phyloP scores from a whole-genome alignment of 2,797 vertebrate genomes.

The Nothura maculosa region DNA sequence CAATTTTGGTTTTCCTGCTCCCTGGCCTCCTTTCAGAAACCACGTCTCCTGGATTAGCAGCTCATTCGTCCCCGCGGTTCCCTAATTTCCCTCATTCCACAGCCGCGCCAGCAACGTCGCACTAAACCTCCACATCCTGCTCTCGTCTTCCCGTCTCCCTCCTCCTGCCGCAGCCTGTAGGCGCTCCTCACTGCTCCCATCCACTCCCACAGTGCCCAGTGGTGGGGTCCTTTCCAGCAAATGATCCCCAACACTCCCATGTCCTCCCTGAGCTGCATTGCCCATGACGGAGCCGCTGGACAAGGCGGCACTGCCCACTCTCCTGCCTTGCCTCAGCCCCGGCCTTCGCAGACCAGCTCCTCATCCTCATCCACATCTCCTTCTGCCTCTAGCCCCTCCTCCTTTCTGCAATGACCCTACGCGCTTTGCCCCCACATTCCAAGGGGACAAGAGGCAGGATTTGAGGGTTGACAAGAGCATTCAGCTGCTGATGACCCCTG shows the following conservation, averaged over 20 bases:
- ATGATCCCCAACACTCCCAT: neutral
- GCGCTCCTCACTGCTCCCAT: no score
- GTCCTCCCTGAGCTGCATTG: neutral
- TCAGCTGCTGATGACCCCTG: neutral
- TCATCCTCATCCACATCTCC: neutral
- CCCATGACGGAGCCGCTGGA: neutral
- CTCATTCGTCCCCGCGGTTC: neutral
- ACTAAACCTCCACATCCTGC: neutral
- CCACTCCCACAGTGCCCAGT: no score
- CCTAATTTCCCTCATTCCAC: neutral
- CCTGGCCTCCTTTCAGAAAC: neutral
- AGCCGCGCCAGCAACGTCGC: neutral
- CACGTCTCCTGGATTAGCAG: neutral
- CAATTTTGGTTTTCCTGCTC: neutral
- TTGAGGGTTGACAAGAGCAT: neutral
- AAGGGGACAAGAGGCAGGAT: neutral
- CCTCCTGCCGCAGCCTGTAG: neutral
- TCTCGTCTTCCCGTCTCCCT: neutral
- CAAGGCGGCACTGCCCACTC: no score
- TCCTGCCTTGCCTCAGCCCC: neutral
- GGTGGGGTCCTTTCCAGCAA: no score
- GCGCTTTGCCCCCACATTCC: accelerated
- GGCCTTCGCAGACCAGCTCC: neutral
- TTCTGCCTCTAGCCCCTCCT: neutral
- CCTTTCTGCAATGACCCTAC: neutral